These are phyloP conservation scores for Monopis laevigella DNA, from an alignment of 2,888 invertebrate genomes.

Conservation along the genomic window DNA sequence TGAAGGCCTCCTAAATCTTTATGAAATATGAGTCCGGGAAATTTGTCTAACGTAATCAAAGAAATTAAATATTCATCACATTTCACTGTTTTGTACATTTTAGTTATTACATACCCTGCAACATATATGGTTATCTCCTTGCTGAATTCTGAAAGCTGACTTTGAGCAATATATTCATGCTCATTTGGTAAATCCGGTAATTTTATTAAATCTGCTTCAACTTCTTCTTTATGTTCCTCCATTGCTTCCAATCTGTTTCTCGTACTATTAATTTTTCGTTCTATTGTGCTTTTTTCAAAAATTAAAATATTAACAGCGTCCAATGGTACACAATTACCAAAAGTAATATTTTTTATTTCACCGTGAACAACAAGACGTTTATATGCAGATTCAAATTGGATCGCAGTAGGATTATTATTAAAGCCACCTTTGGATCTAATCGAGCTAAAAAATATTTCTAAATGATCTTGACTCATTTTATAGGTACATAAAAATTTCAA, in stretches of 20 bases:
- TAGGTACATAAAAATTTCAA: slow-evolving; percentile 14
- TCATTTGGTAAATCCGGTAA: not conserved
- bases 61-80: not conserved
- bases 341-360: not conserved
- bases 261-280: not conserved
- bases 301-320: not conserved
- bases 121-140: not conserved
- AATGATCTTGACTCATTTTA: slow-evolving; percentile 15
- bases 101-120: not conserved
- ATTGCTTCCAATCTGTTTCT: not conserved
- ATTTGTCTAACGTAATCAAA: not conserved
- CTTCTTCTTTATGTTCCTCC: not conserved
- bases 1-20: not conserved
- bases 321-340: not conserved
- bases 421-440: slow-evolving; percentile 16
- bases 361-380: not conserved
- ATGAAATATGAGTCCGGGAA: not conserved
- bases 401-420: too few relatives aligned
- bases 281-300: not conserved
- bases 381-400: slow-evolving; percentile 10
- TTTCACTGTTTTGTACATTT: not conserved
- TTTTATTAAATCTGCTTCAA: not conserved
- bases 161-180: not conserved
- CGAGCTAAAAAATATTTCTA: slow-evolving; percentile 16
- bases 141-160: not conserved